Conservation (phyloP, 2,113 vertebrate genomes). For the Ascaphus truei region DNA sequence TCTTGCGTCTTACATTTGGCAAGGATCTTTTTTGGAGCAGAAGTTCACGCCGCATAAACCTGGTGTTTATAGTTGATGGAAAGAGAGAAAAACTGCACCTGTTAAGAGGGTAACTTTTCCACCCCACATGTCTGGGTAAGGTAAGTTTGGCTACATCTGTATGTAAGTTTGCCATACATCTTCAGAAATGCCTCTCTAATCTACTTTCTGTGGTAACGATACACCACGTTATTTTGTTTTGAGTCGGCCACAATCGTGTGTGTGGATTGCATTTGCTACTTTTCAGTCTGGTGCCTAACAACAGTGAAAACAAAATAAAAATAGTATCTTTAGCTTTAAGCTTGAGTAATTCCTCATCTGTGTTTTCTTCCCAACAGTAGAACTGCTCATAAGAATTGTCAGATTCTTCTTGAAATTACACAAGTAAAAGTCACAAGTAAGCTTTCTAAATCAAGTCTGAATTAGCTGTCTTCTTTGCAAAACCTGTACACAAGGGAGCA, state of each 20-base stretch:
- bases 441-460: conserved; percentile 12
- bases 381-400: conserved; percentile 34
- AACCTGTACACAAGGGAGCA: conserved; percentile 26
- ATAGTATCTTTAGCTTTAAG: conserved; percentile 3
- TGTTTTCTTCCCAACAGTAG: conserved; percentile 28
- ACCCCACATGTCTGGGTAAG: no score
- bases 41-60: no score
- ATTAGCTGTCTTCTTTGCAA: conserved; percentile 21
- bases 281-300: background rate
- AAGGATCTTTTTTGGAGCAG: no score
- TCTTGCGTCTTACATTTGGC: no score
- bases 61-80: no score
- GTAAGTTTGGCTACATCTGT: no score
- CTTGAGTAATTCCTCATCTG: conserved; percentile 25
- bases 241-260: background rate
- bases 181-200: no score
- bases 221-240: no score
- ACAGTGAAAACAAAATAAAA: background rate
- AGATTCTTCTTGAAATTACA: conserved; percentile 21
- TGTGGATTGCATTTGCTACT: background rate
- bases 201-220: no score
- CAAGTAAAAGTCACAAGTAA: conserved; percentile 27
- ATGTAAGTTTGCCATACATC: no score
- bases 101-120: no score
- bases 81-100: no score